A percentile compares a stretch with the other conserved stretches of the same genome.
Evolutionary conservation across 2,113 vertebrate genomes (phyloP).

Genomic region (Eulemur rufifrons): DNA sequence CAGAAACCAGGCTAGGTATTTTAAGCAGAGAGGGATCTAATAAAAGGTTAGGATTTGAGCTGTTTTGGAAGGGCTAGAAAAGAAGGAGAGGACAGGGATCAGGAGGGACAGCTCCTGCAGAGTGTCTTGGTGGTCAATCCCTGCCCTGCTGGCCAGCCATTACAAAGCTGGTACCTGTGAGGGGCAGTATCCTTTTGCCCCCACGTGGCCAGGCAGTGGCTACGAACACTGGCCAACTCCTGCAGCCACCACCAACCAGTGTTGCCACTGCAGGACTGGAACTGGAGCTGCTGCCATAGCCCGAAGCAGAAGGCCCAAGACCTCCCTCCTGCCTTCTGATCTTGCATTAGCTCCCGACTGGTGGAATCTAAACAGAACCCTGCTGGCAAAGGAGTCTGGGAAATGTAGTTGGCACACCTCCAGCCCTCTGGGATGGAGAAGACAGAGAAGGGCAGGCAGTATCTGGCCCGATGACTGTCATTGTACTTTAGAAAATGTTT

Average conservation of each 20-base stretch:
- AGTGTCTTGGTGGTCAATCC: neutral
- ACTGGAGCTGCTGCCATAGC: neutral
- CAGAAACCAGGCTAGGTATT: neutral
- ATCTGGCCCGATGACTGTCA: neutral
- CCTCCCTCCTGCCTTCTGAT: neutral
- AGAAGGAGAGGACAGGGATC: neutral
- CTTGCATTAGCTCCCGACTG: neutral
- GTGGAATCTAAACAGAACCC: neutral
- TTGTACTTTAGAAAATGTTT: neutral
- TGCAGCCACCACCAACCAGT: too few relatives aligned
- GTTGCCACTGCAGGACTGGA: fast-evolving
- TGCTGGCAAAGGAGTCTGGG: neutral
- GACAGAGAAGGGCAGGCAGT: neutral
- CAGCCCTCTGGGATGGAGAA: neutral
- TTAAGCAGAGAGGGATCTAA: neutral
- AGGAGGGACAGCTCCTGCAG: neutral
- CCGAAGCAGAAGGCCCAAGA: neutral
- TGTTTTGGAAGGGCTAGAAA: neutral
- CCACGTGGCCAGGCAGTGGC: fast-evolving
- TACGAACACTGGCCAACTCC: neutral
- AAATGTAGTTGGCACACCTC: neutral
- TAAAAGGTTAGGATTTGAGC: neutral
- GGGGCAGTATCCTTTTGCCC: neutral
- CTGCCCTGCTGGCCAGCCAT: neutral
- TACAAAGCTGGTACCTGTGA: neutral